phyloP scores from a whole-genome alignment of 1,140 invertebrate species.

The Macrostomum lignano region DNA sequence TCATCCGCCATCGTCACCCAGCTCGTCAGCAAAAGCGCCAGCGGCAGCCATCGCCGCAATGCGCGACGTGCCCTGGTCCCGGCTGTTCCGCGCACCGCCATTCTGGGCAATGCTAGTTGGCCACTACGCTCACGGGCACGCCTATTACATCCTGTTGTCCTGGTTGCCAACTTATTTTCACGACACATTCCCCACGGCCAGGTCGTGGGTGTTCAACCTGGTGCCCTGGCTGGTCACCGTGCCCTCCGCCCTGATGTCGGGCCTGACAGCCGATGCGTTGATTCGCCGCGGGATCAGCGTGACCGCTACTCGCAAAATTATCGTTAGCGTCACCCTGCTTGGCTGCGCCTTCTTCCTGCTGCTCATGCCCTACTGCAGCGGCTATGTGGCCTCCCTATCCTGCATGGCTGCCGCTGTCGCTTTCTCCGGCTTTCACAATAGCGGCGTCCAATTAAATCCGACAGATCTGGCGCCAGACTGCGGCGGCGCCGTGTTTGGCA shows the following conservation, averaged over 20 bases:
- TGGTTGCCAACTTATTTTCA: constrained; percentile 49
- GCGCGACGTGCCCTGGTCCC: no score
- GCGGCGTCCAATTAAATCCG: constrained; percentile 42
- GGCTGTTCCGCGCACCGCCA: constrained; percentile 9
- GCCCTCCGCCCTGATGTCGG: constrained; percentile 37
- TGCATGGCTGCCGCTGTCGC: constrained; percentile 35
- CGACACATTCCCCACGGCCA: constrained; percentile 39
- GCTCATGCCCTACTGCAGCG: constrained; percentile 30
- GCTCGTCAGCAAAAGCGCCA: no score
- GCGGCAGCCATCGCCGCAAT: no score
- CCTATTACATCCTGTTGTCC: constrained; percentile 42
- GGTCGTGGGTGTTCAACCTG: constrained; percentile 41
- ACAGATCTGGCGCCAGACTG: constrained; percentile 42
- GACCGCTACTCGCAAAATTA: no score
- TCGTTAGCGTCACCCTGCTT: constrained; percentile 34
- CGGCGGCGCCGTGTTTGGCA: constrained; percentile 37
- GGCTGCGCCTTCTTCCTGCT: constrained; percentile 36
- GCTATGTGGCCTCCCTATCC: constrained; percentile 30
- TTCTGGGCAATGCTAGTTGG: constrained; percentile 40
- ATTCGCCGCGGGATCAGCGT: no score
- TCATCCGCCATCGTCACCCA: no score
- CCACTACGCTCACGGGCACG: constrained; percentile 45
- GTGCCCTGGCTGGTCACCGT: constrained; percentile 41
- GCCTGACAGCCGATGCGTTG: constrained; percentile 35
- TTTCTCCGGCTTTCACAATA: constrained; percentile 41